Base-by-base conservation (phyloP, 1,140 invertebrate genomes). In the Anastrepha obliqua region DNA sequence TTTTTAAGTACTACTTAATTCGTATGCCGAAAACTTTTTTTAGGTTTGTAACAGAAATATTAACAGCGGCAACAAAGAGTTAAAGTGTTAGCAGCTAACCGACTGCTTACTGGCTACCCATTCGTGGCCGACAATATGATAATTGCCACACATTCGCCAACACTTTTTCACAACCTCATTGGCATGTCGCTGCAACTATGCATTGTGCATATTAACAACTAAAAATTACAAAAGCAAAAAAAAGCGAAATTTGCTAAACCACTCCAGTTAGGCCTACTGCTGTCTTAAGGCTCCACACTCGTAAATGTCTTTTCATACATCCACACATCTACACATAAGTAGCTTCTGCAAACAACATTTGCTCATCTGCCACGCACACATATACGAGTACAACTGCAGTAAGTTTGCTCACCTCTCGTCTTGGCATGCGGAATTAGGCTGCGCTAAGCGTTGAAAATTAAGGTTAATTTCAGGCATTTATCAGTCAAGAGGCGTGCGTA, bases 401-500 rank as follows among this genome's bases (percentile, higher is more conserved):
- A 29, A 0, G 29, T 29, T 29, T 29, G 47, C 3, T 55, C 17
- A 42, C 74, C 9, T 39, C 2, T 39, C 13, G 55, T 55, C 74
- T 81, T 55, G 8, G n/a, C 74, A 55, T 58, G 44, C 74, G 74
- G 55, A 58, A 17, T 55, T 2, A 81, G 67, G 42, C 67, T 44
- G 67, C 51, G 44, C n/a, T 39, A 39, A 67, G 60, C 11, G 67
- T 74, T 11, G 67, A 51, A 81, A 81, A 81, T 81, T 81, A 55
- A 81, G 74, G 74, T 81, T 81, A 81, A 81, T 81, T 81, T 81
- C 20, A 81, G 47, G 74, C 47, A 55, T 81, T 81, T 81, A 81
- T 81, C 74, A 55, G 44, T 55, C 47, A 81, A 55, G 47, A 58
- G 74, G 74, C 47, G 47, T 81, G 74, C 55, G 9, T 81, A 5